Conservation (phyloP, 2,797 vertebrate species). For the Eleutherodactylus coqui region DNA sequence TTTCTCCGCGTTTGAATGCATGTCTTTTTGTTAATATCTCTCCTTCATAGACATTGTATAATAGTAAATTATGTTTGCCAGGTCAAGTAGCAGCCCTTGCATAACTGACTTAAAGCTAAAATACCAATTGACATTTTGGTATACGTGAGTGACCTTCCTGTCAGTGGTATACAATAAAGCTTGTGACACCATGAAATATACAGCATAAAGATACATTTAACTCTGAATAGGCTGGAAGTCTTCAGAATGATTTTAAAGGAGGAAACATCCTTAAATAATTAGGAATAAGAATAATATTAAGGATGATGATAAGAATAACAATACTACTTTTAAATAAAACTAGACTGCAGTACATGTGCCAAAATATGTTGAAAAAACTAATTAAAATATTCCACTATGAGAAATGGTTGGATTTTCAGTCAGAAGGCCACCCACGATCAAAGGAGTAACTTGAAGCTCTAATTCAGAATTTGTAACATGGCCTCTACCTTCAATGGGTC, state of each 20-base stretch:
- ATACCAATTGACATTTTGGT: constrained; percentile 6
- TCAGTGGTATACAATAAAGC: background rate
- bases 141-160: background rate
- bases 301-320: background rate
- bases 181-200: background rate
- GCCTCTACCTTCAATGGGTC: no score
- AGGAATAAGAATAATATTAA: background rate
- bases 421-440: no score
- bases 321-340: background rate
- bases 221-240: background rate
- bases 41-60: background rate
- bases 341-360: no score
- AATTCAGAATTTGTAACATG: no score
- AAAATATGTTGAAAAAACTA: no score
- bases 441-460: no score
- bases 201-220: background rate
- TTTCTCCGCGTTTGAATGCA: background rate
- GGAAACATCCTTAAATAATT: background rate
- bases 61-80: constrained; percentile 2
- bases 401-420: no score
- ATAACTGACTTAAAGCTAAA: background rate
- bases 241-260: background rate
- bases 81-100: constrained; percentile 7
- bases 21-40: background rate
- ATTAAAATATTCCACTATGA: no score